phyloP scores from a whole-genome alignment of 2,113 vertebrate species.

The Galemys pyrenaicus region DNA sequence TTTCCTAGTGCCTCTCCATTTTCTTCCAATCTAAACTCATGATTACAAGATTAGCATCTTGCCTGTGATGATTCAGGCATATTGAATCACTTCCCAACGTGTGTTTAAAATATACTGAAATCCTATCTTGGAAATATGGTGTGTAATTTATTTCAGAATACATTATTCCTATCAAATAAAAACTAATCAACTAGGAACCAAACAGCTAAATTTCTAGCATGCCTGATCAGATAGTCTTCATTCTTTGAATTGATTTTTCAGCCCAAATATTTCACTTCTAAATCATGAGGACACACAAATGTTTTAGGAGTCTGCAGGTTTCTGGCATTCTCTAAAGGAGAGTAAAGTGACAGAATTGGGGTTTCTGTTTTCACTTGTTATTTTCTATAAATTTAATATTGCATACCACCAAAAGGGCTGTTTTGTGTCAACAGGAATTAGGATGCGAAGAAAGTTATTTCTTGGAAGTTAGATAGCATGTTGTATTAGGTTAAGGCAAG shows the following conservation, averaged over 20 bases:
- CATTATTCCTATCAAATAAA: constrained; percentile 70
- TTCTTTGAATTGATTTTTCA: constrained; percentile 62
- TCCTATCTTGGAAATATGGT: constrained; percentile 68
- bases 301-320: constrained; percentile 27
- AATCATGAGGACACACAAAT: constrained; percentile 60
- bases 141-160: constrained; percentile 68
- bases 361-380: constrained; percentile 40
- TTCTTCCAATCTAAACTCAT: constrained; percentile 71
- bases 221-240: constrained; percentile 45
- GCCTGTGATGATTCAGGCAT: constrained; percentile 68
- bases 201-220: constrained; percentile 61
- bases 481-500: not conserved
- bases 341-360: constrained; percentile 35
- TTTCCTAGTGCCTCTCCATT: constrained; percentile 51
- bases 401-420: not conserved
- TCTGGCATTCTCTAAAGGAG: constrained; percentile 44
- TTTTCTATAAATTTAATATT: constrained; percentile 30
- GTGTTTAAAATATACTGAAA: constrained; percentile 76
- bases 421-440: not conserved
- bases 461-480: not conserved
- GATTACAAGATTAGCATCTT: constrained; percentile 76
- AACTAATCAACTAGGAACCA: constrained; percentile 65
- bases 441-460: constrained; percentile 3
- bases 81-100: constrained; percentile 75
- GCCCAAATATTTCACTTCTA: constrained; percentile 64